phyloP scores from a whole-genome alignment of 2,113 vertebrate genomes.

The Corydoras maculifer region DNA sequence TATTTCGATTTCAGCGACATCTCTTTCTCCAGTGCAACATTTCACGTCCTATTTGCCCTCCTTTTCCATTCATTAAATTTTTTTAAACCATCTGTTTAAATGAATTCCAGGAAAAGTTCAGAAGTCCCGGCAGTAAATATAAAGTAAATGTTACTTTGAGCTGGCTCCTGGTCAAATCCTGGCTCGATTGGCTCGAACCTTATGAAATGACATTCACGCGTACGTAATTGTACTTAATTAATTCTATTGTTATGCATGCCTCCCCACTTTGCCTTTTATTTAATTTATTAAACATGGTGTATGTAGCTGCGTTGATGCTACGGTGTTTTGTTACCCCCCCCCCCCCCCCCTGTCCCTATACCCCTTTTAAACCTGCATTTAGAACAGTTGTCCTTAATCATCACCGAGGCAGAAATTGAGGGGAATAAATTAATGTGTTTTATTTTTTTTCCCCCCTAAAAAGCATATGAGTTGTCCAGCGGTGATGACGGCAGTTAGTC shows the following conservation, averaged over 20 bases:
- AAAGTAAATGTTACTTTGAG: neutral
- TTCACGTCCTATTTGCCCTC: slow-evolving; percentile 23
- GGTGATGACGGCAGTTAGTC: slow-evolving; percentile 18
- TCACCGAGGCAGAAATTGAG: too few species aligned
- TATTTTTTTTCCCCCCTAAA: neutral
- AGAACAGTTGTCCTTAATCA: too few species aligned
- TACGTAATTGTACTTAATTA: slow-evolving; percentile 48
- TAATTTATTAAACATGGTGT: slow-evolving; percentile 70
- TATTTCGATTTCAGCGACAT: slow-evolving; percentile 40
- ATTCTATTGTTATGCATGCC: slow-evolving; percentile 48
- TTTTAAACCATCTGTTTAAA: neutral
- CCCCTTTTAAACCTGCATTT: too few species aligned
- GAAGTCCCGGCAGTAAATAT: too few species aligned
- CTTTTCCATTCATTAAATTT: neutral
- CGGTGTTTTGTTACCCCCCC: slow-evolving; percentile 40
- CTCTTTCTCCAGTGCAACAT: neutral
- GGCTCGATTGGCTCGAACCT: neutral
- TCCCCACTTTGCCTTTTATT: slow-evolving; percentile 62
- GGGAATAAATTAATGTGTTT: neutral
- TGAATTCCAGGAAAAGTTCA: neutral
- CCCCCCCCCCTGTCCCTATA: too few species aligned
- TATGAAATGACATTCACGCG: slow-evolving; percentile 36
- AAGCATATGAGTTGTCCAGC: neutral
- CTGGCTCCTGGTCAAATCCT: neutral
- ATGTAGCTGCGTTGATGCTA: slow-evolving; percentile 53